Evolutionary conservation across 2,888 invertebrate genomes (phyloP).

Genomic region (Eucriotettix oculatus): DNA sequence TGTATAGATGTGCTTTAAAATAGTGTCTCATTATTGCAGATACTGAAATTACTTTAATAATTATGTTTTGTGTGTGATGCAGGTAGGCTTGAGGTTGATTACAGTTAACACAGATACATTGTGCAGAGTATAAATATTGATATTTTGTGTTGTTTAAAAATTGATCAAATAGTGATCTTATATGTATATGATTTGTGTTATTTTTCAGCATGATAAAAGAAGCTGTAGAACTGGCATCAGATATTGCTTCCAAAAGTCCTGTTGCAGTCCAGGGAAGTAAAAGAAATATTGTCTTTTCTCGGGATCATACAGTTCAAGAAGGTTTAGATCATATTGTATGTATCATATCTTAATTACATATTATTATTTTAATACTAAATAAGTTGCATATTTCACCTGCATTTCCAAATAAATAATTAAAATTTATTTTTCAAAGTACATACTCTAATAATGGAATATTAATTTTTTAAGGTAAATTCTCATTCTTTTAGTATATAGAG

Average conservation of each 20-base stretch:
- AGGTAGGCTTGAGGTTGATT: too few relatives aligned
- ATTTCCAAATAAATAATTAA: too few relatives aligned
- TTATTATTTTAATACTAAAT: too few relatives aligned
- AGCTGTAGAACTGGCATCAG: conserved; percentile 55
- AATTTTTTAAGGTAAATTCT: too few relatives aligned
- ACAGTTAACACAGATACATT: too few relatives aligned
- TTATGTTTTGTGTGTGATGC: not conserved
- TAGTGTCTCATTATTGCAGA: not conserved
- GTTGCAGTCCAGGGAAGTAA: conserved; percentile 90
- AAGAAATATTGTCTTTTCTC: conserved; percentile 61
- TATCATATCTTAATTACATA: conserved; percentile 13
- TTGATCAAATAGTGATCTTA: too few relatives aligned
- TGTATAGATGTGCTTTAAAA: not conserved
- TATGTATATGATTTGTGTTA: not conserved
- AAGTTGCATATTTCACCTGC: too few relatives aligned
- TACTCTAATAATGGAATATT: too few relatives aligned
- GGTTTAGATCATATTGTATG: conserved; percentile 84
- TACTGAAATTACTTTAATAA: not conserved
- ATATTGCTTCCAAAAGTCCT: conserved; percentile 79
- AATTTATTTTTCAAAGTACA: too few relatives aligned
- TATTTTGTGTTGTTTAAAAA: too few relatives aligned
- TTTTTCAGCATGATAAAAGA: conserved; percentile 47
- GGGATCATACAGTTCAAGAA: conserved; percentile 73
- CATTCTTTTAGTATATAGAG: too few relatives aligned
- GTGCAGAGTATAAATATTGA: too few relatives aligned